Percentiles rank a stretch among this genome's conserved stretches.
Conservation (phyloP, 1,140 invertebrate species). For the Pararge aegeria region DNA sequence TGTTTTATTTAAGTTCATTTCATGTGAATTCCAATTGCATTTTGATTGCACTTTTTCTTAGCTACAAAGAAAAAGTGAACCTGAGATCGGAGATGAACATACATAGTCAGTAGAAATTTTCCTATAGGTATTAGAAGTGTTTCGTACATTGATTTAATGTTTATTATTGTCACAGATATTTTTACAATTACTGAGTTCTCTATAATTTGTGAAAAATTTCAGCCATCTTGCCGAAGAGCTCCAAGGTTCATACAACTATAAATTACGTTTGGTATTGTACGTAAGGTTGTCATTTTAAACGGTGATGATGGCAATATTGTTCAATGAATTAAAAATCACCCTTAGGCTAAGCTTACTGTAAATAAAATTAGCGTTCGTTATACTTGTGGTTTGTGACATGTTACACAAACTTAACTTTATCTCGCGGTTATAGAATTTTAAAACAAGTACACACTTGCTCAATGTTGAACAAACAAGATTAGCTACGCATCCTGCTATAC, state of each 20-base stretch:
- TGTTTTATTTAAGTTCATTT: conserved; percentile 18
- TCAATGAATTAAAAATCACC: too few species aligned
- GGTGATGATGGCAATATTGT: too few species aligned
- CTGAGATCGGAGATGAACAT: background rate
- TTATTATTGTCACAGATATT: too few species aligned
- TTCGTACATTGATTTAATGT: too few species aligned
- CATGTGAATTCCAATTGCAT: conserved; percentile 12
- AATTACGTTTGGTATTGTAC: too few species aligned
- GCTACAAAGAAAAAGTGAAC: background rate
- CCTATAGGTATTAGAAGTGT: background rate
- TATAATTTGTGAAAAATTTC: too few species aligned
- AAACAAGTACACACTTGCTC: conserved; percentile 40
- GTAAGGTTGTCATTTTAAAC: too few species aligned
- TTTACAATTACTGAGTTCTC: too few species aligned
- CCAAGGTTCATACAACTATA: too few species aligned
- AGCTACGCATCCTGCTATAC: conserved; percentile 68
- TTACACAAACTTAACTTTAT: conserved; percentile 19
- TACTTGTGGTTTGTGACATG: conserved; percentile 3
- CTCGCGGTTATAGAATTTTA: conserved; percentile 31
- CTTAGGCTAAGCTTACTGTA: too few species aligned
- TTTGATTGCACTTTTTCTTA: conserved; percentile 11
- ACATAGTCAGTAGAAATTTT: background rate
- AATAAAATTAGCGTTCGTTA: too few species aligned
- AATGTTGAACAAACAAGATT: conserved; percentile 70
- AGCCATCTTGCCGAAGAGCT: too few species aligned